A percentile compares a stretch with the other conserved stretches of the same genome.
Evolutionary conservation across 2,113 vertebrate species (phyloP).

Genomic region (Cathartes aura): DNA sequence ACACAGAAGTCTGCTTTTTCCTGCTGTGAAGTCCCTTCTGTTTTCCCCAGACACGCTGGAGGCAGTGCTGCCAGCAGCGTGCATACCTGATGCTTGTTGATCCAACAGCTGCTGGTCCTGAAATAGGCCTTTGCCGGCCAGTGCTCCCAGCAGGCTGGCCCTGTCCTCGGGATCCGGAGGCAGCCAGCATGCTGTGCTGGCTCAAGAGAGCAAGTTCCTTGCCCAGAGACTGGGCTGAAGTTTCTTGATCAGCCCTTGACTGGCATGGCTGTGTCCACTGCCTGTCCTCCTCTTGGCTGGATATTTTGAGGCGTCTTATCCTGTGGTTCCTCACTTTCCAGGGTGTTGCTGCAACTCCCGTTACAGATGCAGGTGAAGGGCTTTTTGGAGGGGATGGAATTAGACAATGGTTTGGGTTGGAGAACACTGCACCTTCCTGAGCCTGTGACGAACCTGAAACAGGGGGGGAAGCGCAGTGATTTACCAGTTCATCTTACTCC

Average conservation of each 20-base stretch:
- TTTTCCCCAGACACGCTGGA: background rate
- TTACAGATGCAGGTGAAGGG: conserved; percentile 70
- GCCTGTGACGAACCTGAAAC: conserved; percentile 40
- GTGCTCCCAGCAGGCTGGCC: background rate
- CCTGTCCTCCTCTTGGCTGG: conserved; percentile 20
- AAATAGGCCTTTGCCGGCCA: background rate
- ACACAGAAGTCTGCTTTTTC: background rate
- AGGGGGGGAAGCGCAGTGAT: background rate
- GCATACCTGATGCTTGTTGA: conserved; percentile 1
- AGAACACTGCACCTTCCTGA: background rate
- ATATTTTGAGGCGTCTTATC: conserved; percentile 63
- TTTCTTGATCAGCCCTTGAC: background rate
- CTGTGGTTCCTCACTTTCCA: conserved; percentile 36
- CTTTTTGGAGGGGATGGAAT: conserved; percentile 66
- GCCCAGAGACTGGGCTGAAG: background rate
- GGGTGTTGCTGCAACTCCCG: background rate
- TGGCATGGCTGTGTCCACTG: background rate
- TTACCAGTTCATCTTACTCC: background rate
- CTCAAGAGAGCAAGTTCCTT: background rate
- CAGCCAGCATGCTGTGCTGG: background rate
- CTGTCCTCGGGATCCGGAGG: background rate
- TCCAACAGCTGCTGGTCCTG: background rate
- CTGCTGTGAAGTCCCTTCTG: background rate
- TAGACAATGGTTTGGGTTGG: background rate
- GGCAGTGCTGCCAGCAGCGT: background rate